Evolutionary conservation across 2,888 invertebrate species (phyloP), one percentile per base, ranked within the genome.

Genomic region (Cheilosia grossa): DNA sequence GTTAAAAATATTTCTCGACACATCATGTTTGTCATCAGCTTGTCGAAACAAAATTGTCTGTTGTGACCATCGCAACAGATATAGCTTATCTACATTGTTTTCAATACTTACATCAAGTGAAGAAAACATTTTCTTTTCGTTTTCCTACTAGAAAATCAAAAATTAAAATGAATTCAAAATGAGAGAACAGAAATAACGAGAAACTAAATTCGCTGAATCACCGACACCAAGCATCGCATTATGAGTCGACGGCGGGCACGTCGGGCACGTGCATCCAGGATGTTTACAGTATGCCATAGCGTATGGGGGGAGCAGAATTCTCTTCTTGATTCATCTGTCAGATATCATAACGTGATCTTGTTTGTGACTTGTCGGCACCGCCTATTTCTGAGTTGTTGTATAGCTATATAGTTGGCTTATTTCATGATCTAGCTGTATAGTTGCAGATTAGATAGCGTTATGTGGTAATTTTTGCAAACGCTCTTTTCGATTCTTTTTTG

Each of bases 181-280:
- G 69, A 37, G 44, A 59, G 15, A 47, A 42, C n/a, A 66, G 27
- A 61, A 58, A 13, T 19, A 67, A 75, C 42, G 6, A 54, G 44
- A 54, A 78, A 49, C 53, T 17, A 54, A 78, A 58, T 79, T 79
- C 70, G 72, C 64, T 79, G 79, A 79, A 79, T 79, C 79, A 79
- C 70, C 79, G 59, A 64, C 79, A 79, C 70, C 79, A 66, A 64
- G 70, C 58, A 64, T 72, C 56, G 51, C 56, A 42, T 63, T 56
- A 58, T 64, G 64, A 44, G 70, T 63, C 70, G 27, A 7, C 27
- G 59, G 66, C 63, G 79, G 61, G 79, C 79, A 72, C 70, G 58
- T 64, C 64, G 53, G 72, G 79, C 79, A 79, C 79, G 79, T 79
- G 79, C 79, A 79, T 79, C 79, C 79, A 79, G 79, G 79, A 79